Base-by-base conservation (phyloP, 2,888 invertebrate species). In the Carcina quercana region DNA sequence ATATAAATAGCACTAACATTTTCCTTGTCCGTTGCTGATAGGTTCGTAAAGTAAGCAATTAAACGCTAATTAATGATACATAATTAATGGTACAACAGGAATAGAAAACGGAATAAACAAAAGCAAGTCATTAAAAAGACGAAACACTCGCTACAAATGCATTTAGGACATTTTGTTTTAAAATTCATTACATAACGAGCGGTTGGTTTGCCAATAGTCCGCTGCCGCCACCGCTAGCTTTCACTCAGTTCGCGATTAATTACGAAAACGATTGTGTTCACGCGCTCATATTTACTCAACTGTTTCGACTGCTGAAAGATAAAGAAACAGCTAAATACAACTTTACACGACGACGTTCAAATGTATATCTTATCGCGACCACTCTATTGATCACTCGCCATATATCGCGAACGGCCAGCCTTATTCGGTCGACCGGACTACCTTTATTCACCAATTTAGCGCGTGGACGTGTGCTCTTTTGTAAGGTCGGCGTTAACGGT, bases 331-430 rank as follows among this genome's bases (percentile, higher is more conserved):
- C 59, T 57, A 61, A 65, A 71, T 68, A 65, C 60, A 45, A 45
- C 67, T 67, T 61, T 66, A 61, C 62, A 61, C 62, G 64, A 59
- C 66, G 66, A 50, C 43, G 62, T n/a, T n/a, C n/a, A n/a, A n/a
- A n/a, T n/a, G n/a, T 7, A 63, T 80, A 83, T 83, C 83, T 82
- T 82, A 83, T 83, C 83, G 64, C 59, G 49, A 47, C 64, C 66
- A 68, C 68, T 78, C 70, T 73, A 79, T 78, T 78, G 79, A 83
- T 82, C 80, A 74, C 63, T 70, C 67, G 63, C 65, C 76, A 79
- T 69, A 76, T 71, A 79, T 70, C 76, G 76, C 75, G 66, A 66
- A 69, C 76, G 71, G 64, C 61, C 55, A 73, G 75, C 74, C 79
- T 70, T 74, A 66, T 66, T 67, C 78, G 71, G 73, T 72, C 76